phyloP scores from a whole-genome alignment of 2,888 invertebrate genomes.

The Agelastica alni region DNA sequence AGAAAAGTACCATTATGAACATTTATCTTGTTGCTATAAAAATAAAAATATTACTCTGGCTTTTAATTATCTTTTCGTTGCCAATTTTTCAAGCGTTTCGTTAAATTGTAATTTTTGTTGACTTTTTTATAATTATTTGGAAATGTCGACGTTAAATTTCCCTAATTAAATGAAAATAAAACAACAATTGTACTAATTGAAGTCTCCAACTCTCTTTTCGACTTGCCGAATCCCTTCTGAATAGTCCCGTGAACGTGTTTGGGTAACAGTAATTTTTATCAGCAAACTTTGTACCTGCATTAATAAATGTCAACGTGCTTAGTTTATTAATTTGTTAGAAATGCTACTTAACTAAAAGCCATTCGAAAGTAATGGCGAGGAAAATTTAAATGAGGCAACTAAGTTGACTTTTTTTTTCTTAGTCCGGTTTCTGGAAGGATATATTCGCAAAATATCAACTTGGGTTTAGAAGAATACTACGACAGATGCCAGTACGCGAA shows the following conservation, averaged over 20 bases:
- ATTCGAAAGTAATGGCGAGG: conserved; percentile 17
- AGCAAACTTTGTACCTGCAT: conserved; percentile 22
- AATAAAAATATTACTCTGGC: too few relatives aligned
- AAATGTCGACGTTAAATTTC: too few relatives aligned
- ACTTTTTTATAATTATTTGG: too few relatives aligned
- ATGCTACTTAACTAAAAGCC: conserved; percentile 20
- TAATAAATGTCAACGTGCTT: conserved; percentile 23
- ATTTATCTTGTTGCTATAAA: too few relatives aligned
- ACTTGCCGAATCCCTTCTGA: conserved; percentile 19
- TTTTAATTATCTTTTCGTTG: too few relatives aligned
- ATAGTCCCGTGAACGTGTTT: conserved; percentile 23
- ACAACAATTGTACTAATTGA: conserved; percentile 17
- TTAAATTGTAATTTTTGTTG: too few relatives aligned
- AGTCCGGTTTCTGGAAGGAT: too few relatives aligned
- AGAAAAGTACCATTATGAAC: too few relatives aligned
- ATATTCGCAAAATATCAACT: too few relatives aligned
- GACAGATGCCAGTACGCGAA: too few relatives aligned
- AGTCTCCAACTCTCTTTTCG: conserved; percentile 14
- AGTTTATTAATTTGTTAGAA: conserved; percentile 22
- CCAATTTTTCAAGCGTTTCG: too few relatives aligned
- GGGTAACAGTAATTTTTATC: conserved; percentile 23
- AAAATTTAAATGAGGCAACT: conserved; percentile 19
- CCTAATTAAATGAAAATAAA: conserved; percentile 5
- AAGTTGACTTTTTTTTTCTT: conserved; percentile 9
- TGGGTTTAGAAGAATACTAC: too few relatives aligned